phyloP scores from a whole-genome alignment of 2,797 vertebrate species.

The Lithobates sylvaticus region DNA sequence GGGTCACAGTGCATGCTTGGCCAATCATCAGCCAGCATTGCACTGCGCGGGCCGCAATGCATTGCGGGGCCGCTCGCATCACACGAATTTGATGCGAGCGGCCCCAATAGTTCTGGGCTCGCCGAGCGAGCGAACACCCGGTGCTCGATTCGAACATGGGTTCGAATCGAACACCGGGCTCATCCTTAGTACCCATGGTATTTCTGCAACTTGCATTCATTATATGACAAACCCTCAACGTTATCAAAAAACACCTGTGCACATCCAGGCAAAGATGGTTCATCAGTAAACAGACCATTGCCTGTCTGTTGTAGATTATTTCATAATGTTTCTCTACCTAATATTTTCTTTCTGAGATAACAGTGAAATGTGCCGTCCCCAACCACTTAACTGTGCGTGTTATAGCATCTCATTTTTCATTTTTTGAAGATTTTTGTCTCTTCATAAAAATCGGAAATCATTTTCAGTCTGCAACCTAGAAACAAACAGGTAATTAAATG shows the following conservation, averaged over 20 bases:
- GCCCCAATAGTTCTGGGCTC: no score
- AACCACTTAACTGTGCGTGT: background rate
- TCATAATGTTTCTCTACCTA: background rate
- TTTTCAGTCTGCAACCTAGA: constrained; percentile 41
- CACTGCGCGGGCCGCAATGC: no score
- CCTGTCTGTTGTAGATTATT: background rate
- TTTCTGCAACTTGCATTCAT: no score
- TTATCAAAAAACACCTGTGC: background rate
- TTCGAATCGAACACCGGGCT: no score
- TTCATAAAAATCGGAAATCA: constrained; percentile 44
- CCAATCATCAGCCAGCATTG: no score
- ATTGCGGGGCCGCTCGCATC: no score
- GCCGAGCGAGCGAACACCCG: no score
- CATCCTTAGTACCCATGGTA: no score
- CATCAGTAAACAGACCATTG: background rate
- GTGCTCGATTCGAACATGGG: no score
- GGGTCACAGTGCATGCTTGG: no score
- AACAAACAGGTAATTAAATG: constrained; percentile 57
- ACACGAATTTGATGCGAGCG: no score
- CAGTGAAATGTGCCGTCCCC: background rate
- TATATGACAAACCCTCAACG: background rate
- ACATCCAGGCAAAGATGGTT: background rate
- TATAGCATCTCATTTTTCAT: background rate
- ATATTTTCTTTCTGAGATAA: background rate
- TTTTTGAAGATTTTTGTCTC: background rate